A percentile compares a stretch with the other conserved stretches of the same genome.
Conservation (phyloP, 1,140 invertebrate species). For the Semibalanus balanoides region DNA sequence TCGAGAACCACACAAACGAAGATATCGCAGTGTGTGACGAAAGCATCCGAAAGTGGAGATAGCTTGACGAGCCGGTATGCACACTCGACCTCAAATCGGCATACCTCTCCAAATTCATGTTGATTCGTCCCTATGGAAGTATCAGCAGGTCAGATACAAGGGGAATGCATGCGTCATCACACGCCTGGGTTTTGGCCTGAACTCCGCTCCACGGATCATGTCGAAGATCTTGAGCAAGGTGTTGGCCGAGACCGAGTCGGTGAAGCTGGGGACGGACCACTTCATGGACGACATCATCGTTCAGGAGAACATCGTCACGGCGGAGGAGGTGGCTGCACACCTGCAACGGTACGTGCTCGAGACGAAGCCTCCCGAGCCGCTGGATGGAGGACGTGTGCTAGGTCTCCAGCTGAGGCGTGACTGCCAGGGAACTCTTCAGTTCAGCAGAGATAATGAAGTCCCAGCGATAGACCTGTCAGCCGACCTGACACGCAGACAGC, state of each 20-base stretch:
- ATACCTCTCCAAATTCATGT: constrained; percentile 2
- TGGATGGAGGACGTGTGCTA: constrained; percentile 6
- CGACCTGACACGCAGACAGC: not conserved
- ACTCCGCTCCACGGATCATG: constrained; percentile 10
- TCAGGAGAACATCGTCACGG: not conserved
- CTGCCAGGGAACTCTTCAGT: too few relatives aligned
- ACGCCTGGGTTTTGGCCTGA: constrained; percentile 9
- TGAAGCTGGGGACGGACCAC: not conserved
- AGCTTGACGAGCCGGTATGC: not conserved
- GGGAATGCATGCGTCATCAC: constrained; percentile 7
- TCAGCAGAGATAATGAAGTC: constrained; percentile 6
- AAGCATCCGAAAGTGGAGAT: not conserved
- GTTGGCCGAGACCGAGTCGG: not conserved
- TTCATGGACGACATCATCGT: constrained; percentile 12
- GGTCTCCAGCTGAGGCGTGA: not conserved
- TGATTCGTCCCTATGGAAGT: constrained; percentile 4
- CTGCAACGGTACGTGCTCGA: constrained; percentile 3
- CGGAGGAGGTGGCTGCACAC: not conserved
- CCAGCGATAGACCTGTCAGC: not conserved
- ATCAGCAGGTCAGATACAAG: constrained; percentile 12
- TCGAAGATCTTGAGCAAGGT: constrained; percentile 9
- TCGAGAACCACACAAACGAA: constrained; percentile 7
- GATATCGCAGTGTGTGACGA: constrained; percentile 9
- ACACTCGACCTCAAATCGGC: not conserved
- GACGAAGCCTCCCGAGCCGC: constrained; percentile 10